A percentile compares a stretch with the other conserved stretches of the same genome.
phyloP scores from a whole-genome alignment of 2,113 vertebrate genomes.

The Aegypius monachus region DNA sequence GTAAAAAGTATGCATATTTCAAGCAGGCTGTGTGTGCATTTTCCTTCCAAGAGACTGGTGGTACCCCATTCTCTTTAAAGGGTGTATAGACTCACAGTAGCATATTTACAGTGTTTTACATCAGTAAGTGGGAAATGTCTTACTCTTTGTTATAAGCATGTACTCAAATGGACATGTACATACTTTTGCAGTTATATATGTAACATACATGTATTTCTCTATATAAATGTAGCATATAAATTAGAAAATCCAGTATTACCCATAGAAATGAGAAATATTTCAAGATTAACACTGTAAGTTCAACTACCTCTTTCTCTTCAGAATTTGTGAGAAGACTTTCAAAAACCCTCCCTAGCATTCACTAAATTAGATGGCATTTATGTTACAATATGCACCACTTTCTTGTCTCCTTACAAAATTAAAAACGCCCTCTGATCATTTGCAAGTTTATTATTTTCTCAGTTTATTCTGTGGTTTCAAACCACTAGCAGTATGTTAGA shows the following conservation, averaged over 20 bases:
- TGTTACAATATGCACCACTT: not conserved
- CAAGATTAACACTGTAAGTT: not conserved
- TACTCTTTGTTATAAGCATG: not conserved
- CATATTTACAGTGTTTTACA: not conserved
- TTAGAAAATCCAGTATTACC: not conserved
- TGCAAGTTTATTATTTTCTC: not conserved
- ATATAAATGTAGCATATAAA: not conserved
- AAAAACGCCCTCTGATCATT: not conserved
- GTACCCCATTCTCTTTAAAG: not conserved
- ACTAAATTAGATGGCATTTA: not conserved
- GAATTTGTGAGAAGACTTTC: not conserved
- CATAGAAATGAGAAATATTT: not conserved
- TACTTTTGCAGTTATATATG: not conserved
- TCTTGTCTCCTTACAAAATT: not conserved
- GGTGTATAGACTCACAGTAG: not conserved
- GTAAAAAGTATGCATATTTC: not conserved
- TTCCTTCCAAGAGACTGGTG: not conserved
- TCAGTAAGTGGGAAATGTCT: not conserved
- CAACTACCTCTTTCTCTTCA: not conserved
- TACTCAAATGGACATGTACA: not conserved
- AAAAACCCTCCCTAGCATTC: not conserved
- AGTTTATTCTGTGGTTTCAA: not conserved
- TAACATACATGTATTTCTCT: not conserved
- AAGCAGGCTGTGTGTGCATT: not conserved
- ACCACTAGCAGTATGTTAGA: not conserved